These are phyloP conservation scores for Limanda limanda DNA, from an alignment of 2,113 vertebrate species.

Conservation along the genomic window DNA sequence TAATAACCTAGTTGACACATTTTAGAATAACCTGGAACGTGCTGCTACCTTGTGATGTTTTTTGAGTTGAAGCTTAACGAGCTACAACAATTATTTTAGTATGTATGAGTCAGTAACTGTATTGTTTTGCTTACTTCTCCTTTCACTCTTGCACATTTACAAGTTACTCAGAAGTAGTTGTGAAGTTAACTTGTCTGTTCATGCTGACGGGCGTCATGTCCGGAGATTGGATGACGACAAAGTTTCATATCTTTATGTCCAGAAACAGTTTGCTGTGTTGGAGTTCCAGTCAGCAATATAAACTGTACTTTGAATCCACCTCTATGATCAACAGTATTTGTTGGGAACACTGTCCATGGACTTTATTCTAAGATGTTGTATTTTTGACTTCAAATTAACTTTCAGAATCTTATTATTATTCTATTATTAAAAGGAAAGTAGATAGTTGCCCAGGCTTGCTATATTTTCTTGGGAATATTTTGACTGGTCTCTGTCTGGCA, in stretches of 20 bases:
- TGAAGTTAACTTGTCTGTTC: no score
- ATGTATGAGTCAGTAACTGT: neutral
- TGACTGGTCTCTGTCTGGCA: no score
- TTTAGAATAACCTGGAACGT: conserved; percentile 3
- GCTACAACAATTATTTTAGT: neutral
- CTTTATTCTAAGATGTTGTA: no score
- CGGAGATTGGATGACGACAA: no score
- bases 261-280: conserved; percentile 16
- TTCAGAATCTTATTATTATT: no score
- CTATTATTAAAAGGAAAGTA: no score
- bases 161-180: no score
- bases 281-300: neutral
- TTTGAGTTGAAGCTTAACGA: neutral
- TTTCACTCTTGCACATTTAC: neutral
- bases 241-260: conserved; percentile 11
- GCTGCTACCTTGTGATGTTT: neutral
- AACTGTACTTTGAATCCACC: no score
- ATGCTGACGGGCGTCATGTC: neutral
- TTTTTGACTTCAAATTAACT: no score
- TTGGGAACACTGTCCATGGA: no score
- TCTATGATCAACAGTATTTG: no score
- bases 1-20: neutral
- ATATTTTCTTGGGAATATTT: neutral
- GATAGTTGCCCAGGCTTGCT: neutral
- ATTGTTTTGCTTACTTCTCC: neutral